These are phyloP conservation scores for Sinohyriopsis cumingii DNA, from an alignment of 2,888 invertebrate genomes.

Conservation along the genomic window DNA sequence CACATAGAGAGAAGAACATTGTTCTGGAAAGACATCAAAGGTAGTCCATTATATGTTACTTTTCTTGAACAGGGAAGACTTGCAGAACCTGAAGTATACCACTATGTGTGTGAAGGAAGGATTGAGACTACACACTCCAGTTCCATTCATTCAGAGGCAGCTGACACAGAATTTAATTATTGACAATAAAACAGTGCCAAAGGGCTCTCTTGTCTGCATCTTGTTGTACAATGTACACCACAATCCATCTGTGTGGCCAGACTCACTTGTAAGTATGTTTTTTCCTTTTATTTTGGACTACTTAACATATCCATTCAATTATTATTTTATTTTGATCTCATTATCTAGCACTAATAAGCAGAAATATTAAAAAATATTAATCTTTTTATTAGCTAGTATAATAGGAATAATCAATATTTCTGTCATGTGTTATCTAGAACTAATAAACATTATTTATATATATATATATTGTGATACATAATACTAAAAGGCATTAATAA, in stretches of 20 bases:
- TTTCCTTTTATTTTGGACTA: neutral
- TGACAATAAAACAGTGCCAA: slow-evolving; percentile 41
- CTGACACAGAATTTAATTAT: slow-evolving; percentile 41
- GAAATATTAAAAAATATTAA: too few relatives aligned
- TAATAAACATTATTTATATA: too few relatives aligned
- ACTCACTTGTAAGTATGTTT: slow-evolving; percentile 21
- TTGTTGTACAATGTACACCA: slow-evolving; percentile 50
- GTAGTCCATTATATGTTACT: neutral
- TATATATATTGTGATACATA: too few relatives aligned
- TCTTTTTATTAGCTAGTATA: too few relatives aligned
- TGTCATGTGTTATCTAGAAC: too few relatives aligned
- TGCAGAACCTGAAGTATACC: slow-evolving; percentile 46
- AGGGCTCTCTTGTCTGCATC: slow-evolving; percentile 37
- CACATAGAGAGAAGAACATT: too few relatives aligned
- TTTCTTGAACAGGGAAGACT: slow-evolving; percentile 46
- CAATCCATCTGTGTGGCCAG: slow-evolving; percentile 49
- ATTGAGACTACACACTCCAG: slow-evolving; percentile 48
- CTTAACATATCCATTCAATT: neutral
- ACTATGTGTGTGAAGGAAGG: slow-evolving; percentile 59
- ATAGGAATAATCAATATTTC: too few relatives aligned
- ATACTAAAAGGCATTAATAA: too few relatives aligned
- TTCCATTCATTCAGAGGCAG: slow-evolving; percentile 51
- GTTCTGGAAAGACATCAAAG: neutral
- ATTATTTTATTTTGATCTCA: too few relatives aligned
- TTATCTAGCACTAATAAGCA: too few relatives aligned